Conservation (phyloP, 2,797 vertebrate species). For the Gambusia yucatana region DNA sequence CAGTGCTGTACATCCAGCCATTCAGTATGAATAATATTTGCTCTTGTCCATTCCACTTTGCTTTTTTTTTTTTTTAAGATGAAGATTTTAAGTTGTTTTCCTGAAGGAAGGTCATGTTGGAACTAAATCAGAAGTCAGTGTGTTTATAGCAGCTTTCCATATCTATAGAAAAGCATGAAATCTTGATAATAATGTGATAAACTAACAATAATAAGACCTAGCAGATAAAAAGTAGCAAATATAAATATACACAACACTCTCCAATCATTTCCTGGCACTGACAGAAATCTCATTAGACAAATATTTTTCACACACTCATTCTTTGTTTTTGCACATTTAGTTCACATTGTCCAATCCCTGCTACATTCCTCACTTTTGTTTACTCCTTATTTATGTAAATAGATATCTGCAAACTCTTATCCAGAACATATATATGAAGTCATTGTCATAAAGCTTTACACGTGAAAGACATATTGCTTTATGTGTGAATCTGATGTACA, state of each 20-base stretch:
- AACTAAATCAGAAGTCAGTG: conserved; percentile 17
- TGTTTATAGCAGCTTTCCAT: conserved; percentile 55
- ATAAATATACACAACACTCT: conserved; percentile 29
- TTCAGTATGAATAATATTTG: conserved; percentile 2
- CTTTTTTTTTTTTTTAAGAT: conserved; percentile 10
- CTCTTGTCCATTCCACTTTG: neutral
- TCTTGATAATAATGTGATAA: conserved; percentile 40
- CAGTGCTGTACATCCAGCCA: neutral
- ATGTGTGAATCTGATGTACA: conserved; percentile 60
- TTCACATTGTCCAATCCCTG: conserved; percentile 52
- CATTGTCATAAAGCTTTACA: conserved; percentile 79
- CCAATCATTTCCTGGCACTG: conserved; percentile 33
- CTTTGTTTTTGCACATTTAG: conserved; percentile 6
- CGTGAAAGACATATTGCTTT: conserved; percentile 77
- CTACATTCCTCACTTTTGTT: conserved; percentile 66
- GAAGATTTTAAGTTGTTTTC: conserved; percentile 15
- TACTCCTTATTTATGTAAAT: conserved; percentile 75
- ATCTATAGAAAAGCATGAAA: conserved; percentile 56
- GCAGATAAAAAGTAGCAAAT: conserved; percentile 42
- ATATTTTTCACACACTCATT: conserved; percentile 7
- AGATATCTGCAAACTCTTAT: conserved; percentile 68
- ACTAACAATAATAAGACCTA: conserved; percentile 34
- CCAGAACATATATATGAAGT: conserved; percentile 69
- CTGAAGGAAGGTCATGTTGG: conserved; percentile 15
- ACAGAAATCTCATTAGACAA: conserved; percentile 37